Percentiles rank a stretch among this genome's conserved stretches.
These are phyloP conservation scores for Lethenteron reissneri DNA, from an alignment of 2,113 vertebrate species.

Conservation along the genomic window DNA sequence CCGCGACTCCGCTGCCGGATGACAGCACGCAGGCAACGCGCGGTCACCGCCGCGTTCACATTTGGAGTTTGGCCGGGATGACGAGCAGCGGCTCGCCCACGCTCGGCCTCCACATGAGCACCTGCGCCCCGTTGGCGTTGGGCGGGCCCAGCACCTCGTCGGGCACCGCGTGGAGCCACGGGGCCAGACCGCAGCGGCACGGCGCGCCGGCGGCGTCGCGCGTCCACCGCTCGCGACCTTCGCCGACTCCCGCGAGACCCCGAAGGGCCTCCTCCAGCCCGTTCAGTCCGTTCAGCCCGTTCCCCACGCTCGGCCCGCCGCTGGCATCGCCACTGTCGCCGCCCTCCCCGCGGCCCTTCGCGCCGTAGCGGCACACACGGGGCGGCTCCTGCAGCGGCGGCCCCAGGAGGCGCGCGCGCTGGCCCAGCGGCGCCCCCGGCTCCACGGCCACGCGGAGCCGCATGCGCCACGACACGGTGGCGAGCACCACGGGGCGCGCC, in stretches of 20 bases:
- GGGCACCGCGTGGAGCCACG: too few relatives aligned
- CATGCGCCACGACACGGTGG: slow-evolving; percentile 50
- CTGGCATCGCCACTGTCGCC: slow-evolving; percentile 20
- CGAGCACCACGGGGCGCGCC: not conserved
- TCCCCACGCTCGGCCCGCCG: too few relatives aligned
- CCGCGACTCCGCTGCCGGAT: too few relatives aligned
- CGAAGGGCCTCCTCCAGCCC: too few relatives aligned
- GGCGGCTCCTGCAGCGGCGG: slow-evolving; percentile 67
- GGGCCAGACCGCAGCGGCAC: too few relatives aligned
- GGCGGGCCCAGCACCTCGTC: slow-evolving; percentile 65
- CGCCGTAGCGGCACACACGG: slow-evolving; percentile 22
- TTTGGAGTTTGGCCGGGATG: slow-evolving; percentile 45
- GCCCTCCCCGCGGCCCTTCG: too few relatives aligned
- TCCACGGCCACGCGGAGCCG: slow-evolving; percentile 61
- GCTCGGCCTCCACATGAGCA: slow-evolving; percentile 94
- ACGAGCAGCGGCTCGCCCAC: slow-evolving; percentile 52
- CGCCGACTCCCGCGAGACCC: too few relatives aligned
- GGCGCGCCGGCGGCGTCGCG: too few relatives aligned
- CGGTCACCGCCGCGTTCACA: too few relatives aligned
- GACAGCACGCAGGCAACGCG: too few relatives aligned
- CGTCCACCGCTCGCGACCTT: too few relatives aligned
- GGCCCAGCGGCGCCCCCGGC: slow-evolving; percentile 48
- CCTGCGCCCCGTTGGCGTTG: slow-evolving; percentile 94
- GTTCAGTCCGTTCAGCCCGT: too few relatives aligned
- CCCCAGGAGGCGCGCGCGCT: slow-evolving; percentile 48